Evolutionary conservation across 1,140 invertebrate species (phyloP), one percentile per base, ranked within the genome.

Genomic region (Fragariocoptes setiger): DNA sequence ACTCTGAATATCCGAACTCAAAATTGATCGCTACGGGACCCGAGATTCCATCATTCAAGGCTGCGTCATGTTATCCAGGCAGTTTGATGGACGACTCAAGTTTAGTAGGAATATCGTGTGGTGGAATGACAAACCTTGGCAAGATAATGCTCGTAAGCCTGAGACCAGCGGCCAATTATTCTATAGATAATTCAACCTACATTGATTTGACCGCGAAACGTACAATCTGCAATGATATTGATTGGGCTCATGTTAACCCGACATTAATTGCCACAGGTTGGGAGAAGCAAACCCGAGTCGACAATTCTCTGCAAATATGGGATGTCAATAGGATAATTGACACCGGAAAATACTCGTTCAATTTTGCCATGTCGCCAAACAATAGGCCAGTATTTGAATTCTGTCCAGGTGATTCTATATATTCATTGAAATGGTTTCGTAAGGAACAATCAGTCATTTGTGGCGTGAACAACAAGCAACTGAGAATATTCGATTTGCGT

Each of bases 401-500:
- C 19, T 42, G 19, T 13, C 57, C 71, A 2, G 73, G 72, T 2
- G 83, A 92, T 57, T 70, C 70, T 0, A 68, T 71, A 15, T 71
- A 80, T 55, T 82, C 76, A 16, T 58, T 86, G 19, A 66, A 71
- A 41, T 92, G 83, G 82, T 73, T 82, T 45, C 65, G 68, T 36
- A 66, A 72, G 42, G 60, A 67, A 2, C 68, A 71, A 47, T 69
- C 71, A 16, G 60, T 90, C 3, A 67, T 80, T 5, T 68, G 74
- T 18, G 80, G 79, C 8, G 74, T 83, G 61, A 86, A 79, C 58
- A 69, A 72, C 45, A 86, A 85, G 50, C 68, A 73, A 48, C 67
- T 92, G 4, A 76, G 76, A 59, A 65, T 90, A n/a, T 75, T 76
- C 54, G 85, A 92, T 57, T 63, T 86, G 1, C 64, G 80, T 69